Conservation (phyloP, 64 coral and sea anemone species). For the Orbicella faveolata region DNA sequence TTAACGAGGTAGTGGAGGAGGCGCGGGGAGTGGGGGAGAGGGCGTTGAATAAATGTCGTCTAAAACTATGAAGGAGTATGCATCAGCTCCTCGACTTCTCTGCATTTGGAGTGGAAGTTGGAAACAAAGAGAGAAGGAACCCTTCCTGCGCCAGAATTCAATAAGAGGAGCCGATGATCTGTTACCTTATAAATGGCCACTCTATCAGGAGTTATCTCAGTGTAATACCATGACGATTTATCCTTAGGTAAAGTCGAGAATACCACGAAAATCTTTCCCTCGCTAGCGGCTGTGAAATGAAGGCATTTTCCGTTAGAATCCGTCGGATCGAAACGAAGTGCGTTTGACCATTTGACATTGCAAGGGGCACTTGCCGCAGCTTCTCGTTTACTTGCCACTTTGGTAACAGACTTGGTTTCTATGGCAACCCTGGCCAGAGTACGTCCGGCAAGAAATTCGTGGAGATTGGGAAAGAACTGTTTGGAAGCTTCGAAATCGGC, state of each 20-base stretch:
- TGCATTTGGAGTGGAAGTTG: not conserved
- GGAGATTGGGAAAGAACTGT: constrained; percentile 1
- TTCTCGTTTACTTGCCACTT: not conserved
- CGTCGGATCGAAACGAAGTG: constrained; percentile 48
- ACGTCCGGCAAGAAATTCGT: not conserved
- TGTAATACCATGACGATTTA: constrained; percentile 33
- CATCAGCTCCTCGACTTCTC: no score
- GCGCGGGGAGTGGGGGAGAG: no score
- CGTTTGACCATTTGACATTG: constrained; percentile 55
- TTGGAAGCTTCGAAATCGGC: constrained; percentile 26
- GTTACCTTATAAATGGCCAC: constrained; percentile 50
- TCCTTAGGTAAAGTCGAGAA: constrained; percentile 52
- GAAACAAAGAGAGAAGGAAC: not conserved
- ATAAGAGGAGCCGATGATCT: not conserved
- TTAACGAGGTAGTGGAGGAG: no score
- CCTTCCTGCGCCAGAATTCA: not conserved
- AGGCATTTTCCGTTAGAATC: constrained; percentile 48
- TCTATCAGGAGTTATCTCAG: constrained; percentile 17
- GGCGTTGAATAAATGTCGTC: no score
- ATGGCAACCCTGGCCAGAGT: not conserved
- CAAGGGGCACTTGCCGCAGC: not conserved
- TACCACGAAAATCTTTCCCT: constrained; percentile 26
- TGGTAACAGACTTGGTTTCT: not conserved
- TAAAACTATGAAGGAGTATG: no score
- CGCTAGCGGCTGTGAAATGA: constrained; percentile 58